These are phyloP conservation scores for Scomber scombrus DNA, from an alignment of 2,113 vertebrate genomes.

Conservation along the genomic window DNA sequence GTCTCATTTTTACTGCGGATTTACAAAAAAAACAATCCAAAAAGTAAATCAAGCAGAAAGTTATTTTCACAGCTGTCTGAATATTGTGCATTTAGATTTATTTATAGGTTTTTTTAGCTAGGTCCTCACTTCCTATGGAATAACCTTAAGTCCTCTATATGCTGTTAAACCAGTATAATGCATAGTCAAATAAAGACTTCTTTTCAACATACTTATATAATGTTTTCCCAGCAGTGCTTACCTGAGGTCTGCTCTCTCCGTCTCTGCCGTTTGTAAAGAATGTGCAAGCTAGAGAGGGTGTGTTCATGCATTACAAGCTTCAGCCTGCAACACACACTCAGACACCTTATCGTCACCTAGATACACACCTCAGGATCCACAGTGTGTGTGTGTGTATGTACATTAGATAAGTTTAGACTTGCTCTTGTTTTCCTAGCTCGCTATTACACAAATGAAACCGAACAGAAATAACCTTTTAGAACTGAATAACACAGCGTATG, in stretches of 20 bases:
- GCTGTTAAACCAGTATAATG: not conserved
- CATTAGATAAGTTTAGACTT: conserved; percentile 14
- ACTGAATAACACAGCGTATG: not conserved
- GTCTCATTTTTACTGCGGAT: not conserved
- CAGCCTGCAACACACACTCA: conserved; percentile 46
- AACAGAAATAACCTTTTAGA: not conserved
- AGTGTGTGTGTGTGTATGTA: not conserved
- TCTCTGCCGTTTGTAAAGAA: conserved; percentile 17
- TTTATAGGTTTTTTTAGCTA: not conserved
- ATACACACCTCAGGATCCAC: conserved; percentile 17
- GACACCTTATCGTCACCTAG: conserved; percentile 3
- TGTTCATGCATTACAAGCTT: conserved; percentile 46
- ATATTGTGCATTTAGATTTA: not conserved
- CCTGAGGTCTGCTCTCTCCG: not conserved
- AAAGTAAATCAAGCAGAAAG: no score
- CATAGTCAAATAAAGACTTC: not conserved
- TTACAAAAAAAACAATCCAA: no score
- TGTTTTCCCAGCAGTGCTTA: conserved; percentile 19
- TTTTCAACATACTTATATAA: not conserved
- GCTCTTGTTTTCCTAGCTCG: not conserved
- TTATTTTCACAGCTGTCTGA: not conserved
- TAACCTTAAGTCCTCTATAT: not conserved
- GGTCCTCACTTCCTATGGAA: not conserved
- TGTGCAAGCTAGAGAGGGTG: conserved; percentile 31
- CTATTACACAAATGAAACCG: not conserved